Evolutionary conservation across 2,888 invertebrate species (phyloP).

Genomic region (Fragum fragum): DNA sequence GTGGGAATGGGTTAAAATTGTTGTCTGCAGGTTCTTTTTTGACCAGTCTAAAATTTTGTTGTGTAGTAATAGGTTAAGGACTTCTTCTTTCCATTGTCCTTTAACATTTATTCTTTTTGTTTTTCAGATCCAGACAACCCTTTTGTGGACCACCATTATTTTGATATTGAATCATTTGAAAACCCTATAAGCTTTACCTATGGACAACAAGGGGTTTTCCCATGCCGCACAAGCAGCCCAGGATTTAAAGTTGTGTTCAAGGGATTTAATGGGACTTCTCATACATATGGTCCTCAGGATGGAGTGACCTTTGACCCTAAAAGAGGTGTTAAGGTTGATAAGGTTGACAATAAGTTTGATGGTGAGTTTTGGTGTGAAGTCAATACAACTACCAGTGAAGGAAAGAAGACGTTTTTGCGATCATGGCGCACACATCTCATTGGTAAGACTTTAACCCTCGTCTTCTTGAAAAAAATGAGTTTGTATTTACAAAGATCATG

Average conservation of each 20-base stretch:
- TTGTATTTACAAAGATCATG: too few relatives aligned
- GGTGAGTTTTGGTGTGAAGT: slow-evolving; percentile 69
- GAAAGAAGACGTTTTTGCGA: background rate
- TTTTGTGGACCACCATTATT: slow-evolving; percentile 39
- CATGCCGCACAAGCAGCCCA: slow-evolving; percentile 72
- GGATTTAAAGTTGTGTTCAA: slow-evolving; percentile 56
- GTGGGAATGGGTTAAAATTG: too few relatives aligned
- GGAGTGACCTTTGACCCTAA: slow-evolving; percentile 64
- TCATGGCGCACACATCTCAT: background rate
- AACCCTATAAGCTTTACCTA: slow-evolving; percentile 48
- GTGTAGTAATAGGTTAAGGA: too few relatives aligned
- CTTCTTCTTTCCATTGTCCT: too few relatives aligned
- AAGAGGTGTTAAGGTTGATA: slow-evolving; percentile 72
- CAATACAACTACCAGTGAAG: background rate
- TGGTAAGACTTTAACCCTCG: background rate
- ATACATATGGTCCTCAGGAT: slow-evolving; percentile 16
- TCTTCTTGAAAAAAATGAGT: too few relatives aligned
- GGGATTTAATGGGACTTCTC: too few relatives aligned
- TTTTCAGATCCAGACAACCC: slow-evolving; percentile 63
- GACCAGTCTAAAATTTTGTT: too few relatives aligned
- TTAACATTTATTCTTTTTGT: background rate
- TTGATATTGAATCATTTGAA: slow-evolving; percentile 29
- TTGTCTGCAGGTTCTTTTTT: too few relatives aligned
- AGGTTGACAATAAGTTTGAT: slow-evolving; percentile 60
- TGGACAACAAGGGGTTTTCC: slow-evolving; percentile 49